Percentiles rank a stretch among this genome's conserved stretches.
These are phyloP conservation scores for Pipra filicauda DNA, from an alignment of 2,113 vertebrate species.

Conservation along the genomic window DNA sequence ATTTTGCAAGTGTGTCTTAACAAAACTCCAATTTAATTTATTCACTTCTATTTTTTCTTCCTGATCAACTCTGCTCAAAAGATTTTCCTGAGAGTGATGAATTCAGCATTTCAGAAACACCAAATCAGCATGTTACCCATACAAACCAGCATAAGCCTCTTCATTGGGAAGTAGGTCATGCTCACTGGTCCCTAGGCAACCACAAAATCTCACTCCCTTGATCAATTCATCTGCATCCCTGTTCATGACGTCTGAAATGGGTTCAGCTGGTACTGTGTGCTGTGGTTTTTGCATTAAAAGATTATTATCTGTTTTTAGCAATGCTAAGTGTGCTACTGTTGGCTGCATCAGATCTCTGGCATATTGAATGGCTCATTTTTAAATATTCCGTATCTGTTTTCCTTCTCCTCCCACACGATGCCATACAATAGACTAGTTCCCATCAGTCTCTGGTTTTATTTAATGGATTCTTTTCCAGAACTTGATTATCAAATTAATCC, in stretches of 20 bases:
- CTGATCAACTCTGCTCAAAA: neutral
- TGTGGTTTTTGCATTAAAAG: neutral
- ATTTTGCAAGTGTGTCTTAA: neutral
- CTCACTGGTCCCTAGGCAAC: conserved; percentile 43
- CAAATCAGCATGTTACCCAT: neutral
- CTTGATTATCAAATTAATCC: neutral
- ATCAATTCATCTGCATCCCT: conserved; percentile 12
- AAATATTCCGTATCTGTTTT: neutral
- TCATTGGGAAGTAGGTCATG: conserved; percentile 11
- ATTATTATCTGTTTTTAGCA: conserved; percentile 14
- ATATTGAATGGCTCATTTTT: neutral
- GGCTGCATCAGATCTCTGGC: neutral
- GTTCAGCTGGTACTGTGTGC: neutral
- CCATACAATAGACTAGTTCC: neutral
- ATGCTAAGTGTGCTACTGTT: neutral
- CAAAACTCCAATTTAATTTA: neutral
- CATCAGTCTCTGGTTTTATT: neutral
- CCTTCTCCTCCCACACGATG: neutral
- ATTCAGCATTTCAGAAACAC: neutral
- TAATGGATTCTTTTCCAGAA: neutral
- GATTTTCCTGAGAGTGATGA: neutral
- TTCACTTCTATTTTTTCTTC: neutral
- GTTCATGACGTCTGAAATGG: neutral
- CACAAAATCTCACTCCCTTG: conserved; percentile 11
- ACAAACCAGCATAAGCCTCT: neutral